These are phyloP conservation scores for Hesperophylax magnus DNA, from an alignment of 1,140 invertebrate genomes.

Conservation along the genomic window DNA sequence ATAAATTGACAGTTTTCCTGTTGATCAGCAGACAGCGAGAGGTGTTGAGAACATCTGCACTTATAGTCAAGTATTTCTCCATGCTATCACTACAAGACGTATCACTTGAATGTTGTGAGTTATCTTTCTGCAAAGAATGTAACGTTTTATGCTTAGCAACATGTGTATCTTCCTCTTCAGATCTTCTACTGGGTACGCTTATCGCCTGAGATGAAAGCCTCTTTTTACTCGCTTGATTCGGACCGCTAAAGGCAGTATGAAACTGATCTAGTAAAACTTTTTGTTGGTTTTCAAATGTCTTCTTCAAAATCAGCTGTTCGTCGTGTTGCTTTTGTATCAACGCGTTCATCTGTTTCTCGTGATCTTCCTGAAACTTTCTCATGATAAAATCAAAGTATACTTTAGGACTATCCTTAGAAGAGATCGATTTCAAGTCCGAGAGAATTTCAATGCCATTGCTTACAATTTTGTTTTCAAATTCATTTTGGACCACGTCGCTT, in stretches of 20 bases:
- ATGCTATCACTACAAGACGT: constrained; percentile 42
- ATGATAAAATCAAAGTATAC: constrained; percentile 66
- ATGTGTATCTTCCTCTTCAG: background rate
- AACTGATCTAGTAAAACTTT: constrained; percentile 71
- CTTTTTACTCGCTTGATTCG: constrained; percentile 14
- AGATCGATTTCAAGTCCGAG: constrained; percentile 48
- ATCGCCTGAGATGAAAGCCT: background rate
- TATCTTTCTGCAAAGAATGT: constrained; percentile 3
- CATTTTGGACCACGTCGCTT: constrained; percentile 14
- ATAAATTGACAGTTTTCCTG: constrained; percentile 46
- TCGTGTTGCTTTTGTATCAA: constrained; percentile 72
- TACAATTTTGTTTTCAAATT: constrained; percentile 42
- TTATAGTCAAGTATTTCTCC: constrained; percentile 51
- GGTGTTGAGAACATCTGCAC: constrained; percentile 41
- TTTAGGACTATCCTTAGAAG: constrained; percentile 58
- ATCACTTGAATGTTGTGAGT: background rate
- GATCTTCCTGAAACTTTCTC: constrained; percentile 73
- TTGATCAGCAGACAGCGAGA: constrained; percentile 46
- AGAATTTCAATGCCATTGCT: constrained; percentile 29
- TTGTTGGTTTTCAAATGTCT: constrained; percentile 75
- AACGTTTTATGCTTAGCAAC: background rate
- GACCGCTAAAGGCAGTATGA: constrained; percentile 65
- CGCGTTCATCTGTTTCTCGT: constrained; percentile 73
- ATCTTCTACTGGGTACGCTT: background rate
- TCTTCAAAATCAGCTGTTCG: constrained; percentile 72